Conservation (phyloP, 2,797 vertebrate genomes). For the Varecia variegata region DNA sequence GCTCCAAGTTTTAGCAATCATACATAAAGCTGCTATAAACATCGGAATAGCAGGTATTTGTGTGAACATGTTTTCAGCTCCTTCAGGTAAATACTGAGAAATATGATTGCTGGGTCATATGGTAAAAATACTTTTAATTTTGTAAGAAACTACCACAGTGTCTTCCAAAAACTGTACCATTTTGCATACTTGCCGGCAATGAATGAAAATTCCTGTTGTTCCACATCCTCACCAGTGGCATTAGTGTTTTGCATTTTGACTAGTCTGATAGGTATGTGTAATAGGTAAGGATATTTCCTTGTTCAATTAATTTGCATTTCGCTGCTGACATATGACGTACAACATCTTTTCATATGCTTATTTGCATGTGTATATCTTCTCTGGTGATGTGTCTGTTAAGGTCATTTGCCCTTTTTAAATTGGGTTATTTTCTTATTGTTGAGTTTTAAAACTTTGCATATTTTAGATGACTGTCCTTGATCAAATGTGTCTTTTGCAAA, state of each 20-base stretch:
- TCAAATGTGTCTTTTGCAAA: neutral
- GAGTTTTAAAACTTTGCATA: neutral
- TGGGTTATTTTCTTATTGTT: neutral
- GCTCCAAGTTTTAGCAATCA: neutral
- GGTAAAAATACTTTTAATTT: neutral
- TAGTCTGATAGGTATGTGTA: neutral
- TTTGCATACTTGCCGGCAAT: accelerated
- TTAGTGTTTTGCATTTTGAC: neutral
- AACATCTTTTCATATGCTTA: neutral
- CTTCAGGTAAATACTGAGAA: neutral
- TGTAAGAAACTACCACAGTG: neutral
- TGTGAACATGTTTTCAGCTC: neutral
- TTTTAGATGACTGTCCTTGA: neutral
- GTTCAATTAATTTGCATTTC: neutral
- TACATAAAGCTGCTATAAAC: neutral
- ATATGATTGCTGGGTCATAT: neutral
- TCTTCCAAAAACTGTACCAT: neutral
- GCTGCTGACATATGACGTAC: too few relatives aligned
- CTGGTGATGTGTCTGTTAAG: neutral
- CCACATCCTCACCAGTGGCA: accelerated
- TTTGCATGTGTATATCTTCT: neutral
- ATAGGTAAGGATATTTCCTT: neutral
- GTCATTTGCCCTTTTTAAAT: neutral
- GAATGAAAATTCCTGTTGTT: too few relatives aligned
- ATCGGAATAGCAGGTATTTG: neutral